These are phyloP conservation scores for Empidonax alnorum DNA, from an alignment of 2,113 vertebrate genomes.

Conservation along the genomic window DNA sequence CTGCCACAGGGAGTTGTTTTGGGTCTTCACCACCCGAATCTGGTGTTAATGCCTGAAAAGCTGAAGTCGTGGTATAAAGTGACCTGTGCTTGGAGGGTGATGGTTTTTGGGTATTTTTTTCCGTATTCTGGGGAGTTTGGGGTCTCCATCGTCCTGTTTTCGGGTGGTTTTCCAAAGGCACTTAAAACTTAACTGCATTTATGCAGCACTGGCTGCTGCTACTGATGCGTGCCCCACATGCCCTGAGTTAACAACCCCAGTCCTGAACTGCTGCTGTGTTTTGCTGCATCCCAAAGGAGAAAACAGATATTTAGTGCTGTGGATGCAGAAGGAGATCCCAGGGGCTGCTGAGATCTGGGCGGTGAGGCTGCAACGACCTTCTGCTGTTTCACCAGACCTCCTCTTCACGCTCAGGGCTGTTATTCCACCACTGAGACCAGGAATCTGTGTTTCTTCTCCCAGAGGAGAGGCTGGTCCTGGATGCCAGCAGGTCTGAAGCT, in stretches of 20 bases:
- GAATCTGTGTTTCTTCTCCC: not conserved
- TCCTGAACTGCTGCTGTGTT: not conserved
- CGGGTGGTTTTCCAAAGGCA: not conserved
- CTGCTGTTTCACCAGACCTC: not conserved
- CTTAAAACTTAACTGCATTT: fast-evolving
- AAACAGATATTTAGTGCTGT: not conserved
- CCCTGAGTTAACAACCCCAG: not conserved
- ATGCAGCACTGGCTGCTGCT: fast-evolving
- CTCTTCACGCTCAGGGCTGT: not conserved
- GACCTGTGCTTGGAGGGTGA: not conserved
- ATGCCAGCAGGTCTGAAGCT: not conserved
- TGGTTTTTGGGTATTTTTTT: not conserved
- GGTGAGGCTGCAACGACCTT: fast-evolving
- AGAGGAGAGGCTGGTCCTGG: not conserved
- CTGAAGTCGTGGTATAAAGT: not conserved
- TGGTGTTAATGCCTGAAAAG: not conserved
- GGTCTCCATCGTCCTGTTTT: not conserved
- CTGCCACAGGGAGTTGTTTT: not conserved
- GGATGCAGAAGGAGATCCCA: fast-evolving
- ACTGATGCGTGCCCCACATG: not conserved
- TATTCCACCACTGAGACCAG: fast-evolving
- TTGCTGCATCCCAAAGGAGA: not conserved
- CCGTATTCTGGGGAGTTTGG: not conserved
- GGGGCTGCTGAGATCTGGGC: not conserved
- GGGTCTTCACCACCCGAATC: not conserved